A percentile compares a stretch with the other conserved stretches of the same genome.
Conservation (phyloP, 2,113 vertebrate genomes). For the Thunnus maccoyii region DNA sequence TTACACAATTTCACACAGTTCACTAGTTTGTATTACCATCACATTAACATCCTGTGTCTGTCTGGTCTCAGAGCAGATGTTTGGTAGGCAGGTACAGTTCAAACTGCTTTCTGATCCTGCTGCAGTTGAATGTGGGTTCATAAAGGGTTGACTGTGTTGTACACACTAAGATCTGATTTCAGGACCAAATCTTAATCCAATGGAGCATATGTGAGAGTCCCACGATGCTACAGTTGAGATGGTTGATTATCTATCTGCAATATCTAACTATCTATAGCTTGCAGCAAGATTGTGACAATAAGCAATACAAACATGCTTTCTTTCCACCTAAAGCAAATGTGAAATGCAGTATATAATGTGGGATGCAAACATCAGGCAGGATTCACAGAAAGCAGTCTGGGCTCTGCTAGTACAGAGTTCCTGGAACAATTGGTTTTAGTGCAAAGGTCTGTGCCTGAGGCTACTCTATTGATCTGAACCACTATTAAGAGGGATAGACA, state of each 20-base stretch:
- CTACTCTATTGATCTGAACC: conserved; percentile 76
- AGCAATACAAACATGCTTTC: conserved; percentile 50
- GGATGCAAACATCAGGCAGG: conserved; percentile 36
- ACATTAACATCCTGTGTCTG: conserved; percentile 59
- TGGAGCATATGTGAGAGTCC: too few species aligned
- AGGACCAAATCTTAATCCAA: not conserved
- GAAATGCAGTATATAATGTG: conserved; percentile 40
- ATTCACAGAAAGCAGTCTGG: conserved; percentile 56
- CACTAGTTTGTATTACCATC: conserved; percentile 63
- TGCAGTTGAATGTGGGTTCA: conserved; percentile 32
- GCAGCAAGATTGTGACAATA: conserved; percentile 26
- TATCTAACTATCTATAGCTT: not conserved
- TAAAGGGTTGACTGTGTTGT: conserved; percentile 26
- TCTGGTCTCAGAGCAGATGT: conserved; percentile 64
- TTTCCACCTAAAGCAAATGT: conserved; percentile 48
- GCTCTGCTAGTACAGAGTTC: conserved; percentile 58
- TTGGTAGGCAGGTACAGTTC: conserved; percentile 40
- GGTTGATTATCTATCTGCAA: not conserved
- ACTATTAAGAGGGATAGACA: conserved; percentile 62
- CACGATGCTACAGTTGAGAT: too few species aligned
- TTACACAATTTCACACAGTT: conserved; percentile 50
- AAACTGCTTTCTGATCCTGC: conserved; percentile 37
- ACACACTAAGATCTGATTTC: not conserved
- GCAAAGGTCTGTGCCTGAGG: conserved; percentile 78
- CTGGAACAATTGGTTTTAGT: conserved; percentile 77